Evolutionary conservation across 2,888 invertebrate species (phyloP), one percentile per base, ranked within the genome.

Genomic region (Pheosia gnoma): DNA sequence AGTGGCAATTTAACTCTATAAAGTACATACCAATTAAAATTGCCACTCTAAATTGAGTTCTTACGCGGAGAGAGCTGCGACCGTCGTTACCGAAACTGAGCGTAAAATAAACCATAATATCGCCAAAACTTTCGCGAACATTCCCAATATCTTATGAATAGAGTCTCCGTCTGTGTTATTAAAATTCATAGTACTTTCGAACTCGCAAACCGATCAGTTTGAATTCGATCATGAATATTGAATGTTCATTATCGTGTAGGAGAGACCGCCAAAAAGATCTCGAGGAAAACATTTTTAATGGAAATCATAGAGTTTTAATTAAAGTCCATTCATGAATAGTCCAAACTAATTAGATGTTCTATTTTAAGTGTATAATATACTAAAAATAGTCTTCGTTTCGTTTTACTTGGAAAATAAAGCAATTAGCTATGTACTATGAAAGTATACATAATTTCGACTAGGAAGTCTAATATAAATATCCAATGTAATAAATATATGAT

Each of bases 301-400:
- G 53, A 63, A 68, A 64, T 68, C 41, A 47, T 62, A 13, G 60
- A 60, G 4, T 64, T 68, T 63, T 73, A 66, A 72, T 70, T 64
- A 63, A 60, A 60, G 60, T 56, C 6, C 4, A 11, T 49, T 63
- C 51, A 60, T 61, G 38, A 43, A 25, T 63, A 59, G 58, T 60
- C 25, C 51, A 13, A 51, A 51, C 25, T 51, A 51, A 51, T 51
- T 9, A 25, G 49, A 49, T 49, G n/a, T 49, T 49, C 49, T 47
- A 49, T 49, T 49, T n/a, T n/a, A 6, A 49, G n/a, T 25, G 25
- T 25, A 25, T 25, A 25, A 25, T 25, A 1, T 25, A 25, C 25
- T 25, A 25, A 25, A 25, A 25, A 25, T 25, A 25, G 25, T 25
- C 25, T 25, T 25, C 25, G 25, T 25, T 25, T 25, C 25, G 25